These are phyloP conservation scores for Cotesia chilonis DNA, from an alignment of 1,140 invertebrate genomes.

Conservation along the genomic window DNA sequence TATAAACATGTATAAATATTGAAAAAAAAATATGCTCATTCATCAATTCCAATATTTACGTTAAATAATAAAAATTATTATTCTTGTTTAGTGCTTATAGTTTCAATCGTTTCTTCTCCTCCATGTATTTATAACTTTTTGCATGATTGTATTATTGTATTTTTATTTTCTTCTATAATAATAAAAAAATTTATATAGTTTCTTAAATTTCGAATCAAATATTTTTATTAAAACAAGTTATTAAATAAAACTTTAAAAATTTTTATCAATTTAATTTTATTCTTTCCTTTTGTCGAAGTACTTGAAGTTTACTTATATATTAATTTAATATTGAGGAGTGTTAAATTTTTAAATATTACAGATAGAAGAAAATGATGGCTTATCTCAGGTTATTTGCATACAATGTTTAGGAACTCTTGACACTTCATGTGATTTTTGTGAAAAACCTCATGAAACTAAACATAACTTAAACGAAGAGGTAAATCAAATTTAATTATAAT, in stretches of 20 bases:
- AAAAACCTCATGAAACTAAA: constrained; percentile 46
- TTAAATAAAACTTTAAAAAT: no score
- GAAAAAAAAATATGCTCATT: constrained; percentile 41
- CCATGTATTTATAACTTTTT: constrained; percentile 16
- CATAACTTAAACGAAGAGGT: constrained; percentile 36
- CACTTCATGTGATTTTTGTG: constrained; percentile 51
- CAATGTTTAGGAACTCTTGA: constrained; percentile 50
- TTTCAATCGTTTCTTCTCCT: constrained; percentile 25
- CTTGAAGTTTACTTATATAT: not conserved
- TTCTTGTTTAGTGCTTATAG: constrained; percentile 49
- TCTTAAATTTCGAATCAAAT: no score
- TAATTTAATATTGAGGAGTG: constrained; percentile 1
- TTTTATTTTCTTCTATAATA: no score
- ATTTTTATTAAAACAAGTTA: no score
- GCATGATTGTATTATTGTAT: not conserved
- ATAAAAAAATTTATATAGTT: no score
- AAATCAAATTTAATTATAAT: not conserved
- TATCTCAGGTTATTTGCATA: constrained; percentile 47
- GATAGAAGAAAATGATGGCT: constrained; percentile 49
- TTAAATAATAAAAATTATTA: constrained; percentile 52
- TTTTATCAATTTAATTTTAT: no score
- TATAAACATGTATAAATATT: not conserved
- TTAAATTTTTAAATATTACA: constrained; percentile 35
- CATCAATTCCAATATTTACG: constrained; percentile 48
- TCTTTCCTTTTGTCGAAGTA: not conserved